A percentile compares a stretch with the other conserved stretches of the same genome.
These are phyloP conservation scores for Meteorus cinctellus DNA, from an alignment of 2,888 invertebrate genomes.

Conservation along the genomic window DNA sequence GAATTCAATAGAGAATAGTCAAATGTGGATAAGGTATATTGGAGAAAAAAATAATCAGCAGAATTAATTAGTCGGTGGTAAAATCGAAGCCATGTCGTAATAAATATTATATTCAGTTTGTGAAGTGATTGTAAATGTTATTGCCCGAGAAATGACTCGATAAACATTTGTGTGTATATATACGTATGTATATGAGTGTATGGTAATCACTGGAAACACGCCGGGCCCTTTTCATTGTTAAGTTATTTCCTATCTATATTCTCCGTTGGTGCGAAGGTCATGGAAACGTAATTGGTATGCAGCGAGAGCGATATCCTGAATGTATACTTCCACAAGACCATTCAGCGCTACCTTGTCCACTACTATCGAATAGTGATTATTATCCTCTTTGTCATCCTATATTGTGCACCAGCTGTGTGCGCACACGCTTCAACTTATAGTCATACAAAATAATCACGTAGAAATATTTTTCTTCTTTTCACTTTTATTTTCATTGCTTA, in stretches of 20 bases:
- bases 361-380: slow-evolving; percentile 40
- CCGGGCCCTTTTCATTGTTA: slow-evolving; percentile 35
- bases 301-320: slow-evolving; percentile 41
- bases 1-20: slow-evolving; percentile 32
- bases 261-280: slow-evolving; percentile 41
- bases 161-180: slow-evolving; percentile 6
- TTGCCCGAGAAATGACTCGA: slow-evolving; percentile 22
- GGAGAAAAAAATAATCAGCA: neutral
- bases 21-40: neutral
- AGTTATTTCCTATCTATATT: slow-evolving; percentile 44
- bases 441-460: slow-evolving; percentile 25
- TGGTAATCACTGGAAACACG: neutral
- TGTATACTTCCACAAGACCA: slow-evolving; percentile 24
- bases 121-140: slow-evolving; percentile 11
- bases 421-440: neutral
- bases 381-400: slow-evolving; percentile 23
- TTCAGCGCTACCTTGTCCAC: slow-evolving; percentile 36
- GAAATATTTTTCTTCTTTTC: neutral
- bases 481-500: neutral
- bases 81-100: neutral
- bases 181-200: neutral
- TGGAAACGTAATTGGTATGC: slow-evolving; percentile 42
- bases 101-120: slow-evolving; percentile 19
- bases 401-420: neutral
- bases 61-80: slow-evolving; percentile 10